Evolutionary conservation across 2,113 vertebrate genomes (phyloP).

Genomic region (Pristiophorus japonicus): DNA sequence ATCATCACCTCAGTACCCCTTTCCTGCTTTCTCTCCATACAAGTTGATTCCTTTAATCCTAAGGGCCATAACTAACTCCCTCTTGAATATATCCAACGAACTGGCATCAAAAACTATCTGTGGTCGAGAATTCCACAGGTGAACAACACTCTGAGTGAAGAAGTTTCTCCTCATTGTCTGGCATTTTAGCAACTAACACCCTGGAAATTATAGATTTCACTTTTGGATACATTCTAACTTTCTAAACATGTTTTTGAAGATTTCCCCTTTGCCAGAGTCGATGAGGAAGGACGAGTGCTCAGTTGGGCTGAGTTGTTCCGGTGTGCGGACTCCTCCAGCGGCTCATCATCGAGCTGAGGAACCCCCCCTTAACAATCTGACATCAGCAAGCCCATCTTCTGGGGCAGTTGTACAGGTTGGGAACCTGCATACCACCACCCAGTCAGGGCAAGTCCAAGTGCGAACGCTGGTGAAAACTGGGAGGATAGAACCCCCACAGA

Average conservation of each 20-base stretch:
- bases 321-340: not conserved
- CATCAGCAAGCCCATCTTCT: not conserved
- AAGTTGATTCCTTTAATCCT: too few relatives aligned
- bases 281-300: not conserved
- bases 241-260: not conserved
- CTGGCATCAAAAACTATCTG: too few relatives aligned
- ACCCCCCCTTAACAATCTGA: too few relatives aligned
- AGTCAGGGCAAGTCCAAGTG: not conserved
- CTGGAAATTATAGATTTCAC: not conserved
- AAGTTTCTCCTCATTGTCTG: too few relatives aligned
- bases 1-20: too few relatives aligned
- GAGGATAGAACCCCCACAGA: not conserved
- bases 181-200: not conserved
- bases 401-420: not conserved
- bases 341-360: not conserved
- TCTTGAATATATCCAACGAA: too few relatives aligned
- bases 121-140: too few relatives aligned
- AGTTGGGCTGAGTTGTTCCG: not conserved
- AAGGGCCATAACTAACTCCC: too few relatives aligned
- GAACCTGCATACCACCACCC: not conserved
- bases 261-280: not conserved
- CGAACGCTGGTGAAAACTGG: not conserved
- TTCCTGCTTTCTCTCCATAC: too few relatives aligned
- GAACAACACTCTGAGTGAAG: too few relatives aligned
- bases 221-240: not conserved